phyloP scores from a whole-genome alignment of 2,113 vertebrate genomes.

The Dromiciops gliroides region DNA sequence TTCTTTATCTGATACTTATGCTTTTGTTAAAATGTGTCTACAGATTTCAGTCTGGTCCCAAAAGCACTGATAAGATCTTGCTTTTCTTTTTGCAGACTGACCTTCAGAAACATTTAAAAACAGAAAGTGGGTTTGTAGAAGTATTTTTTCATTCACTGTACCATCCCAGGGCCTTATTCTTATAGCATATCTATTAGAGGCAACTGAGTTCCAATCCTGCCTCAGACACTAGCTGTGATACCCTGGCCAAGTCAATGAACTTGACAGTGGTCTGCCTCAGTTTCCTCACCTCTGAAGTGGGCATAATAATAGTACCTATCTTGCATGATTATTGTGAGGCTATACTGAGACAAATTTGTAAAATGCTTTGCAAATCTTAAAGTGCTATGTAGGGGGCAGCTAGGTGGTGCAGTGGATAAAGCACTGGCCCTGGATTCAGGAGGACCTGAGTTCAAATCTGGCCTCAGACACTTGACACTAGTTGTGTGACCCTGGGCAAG shows the following conservation, averaged over 20 bases:
- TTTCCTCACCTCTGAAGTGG: neutral
- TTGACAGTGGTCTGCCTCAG: neutral
- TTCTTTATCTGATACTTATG: conserved; percentile 96
- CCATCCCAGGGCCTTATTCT: conserved; percentile 96
- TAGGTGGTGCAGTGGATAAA: too few species aligned
- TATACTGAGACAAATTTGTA: neutral
- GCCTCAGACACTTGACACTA: too few species aligned
- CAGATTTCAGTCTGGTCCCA: conserved; percentile 95
- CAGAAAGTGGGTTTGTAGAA: conserved; percentile 92
- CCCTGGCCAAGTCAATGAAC: neutral
- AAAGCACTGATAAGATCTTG: conserved; percentile 92
- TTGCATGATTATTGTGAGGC: neutral
- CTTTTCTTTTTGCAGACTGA: conserved; percentile 90
- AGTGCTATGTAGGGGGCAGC: too few species aligned
- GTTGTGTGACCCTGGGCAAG: too few species aligned
- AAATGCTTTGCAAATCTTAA: neutral
- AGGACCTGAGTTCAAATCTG: too few species aligned
- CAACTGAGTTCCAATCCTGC: too few species aligned
- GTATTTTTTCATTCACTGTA: conserved; percentile 72
- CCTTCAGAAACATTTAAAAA: conserved; percentile 98
- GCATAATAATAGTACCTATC: neutral
- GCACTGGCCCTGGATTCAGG: too few species aligned
- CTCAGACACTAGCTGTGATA: neutral
- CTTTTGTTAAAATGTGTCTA: conserved; percentile 94
- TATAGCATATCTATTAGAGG: conserved; percentile 84